phyloP scores from a whole-genome alignment of 2,113 vertebrate genomes.

The Eleginops maclovinus region DNA sequence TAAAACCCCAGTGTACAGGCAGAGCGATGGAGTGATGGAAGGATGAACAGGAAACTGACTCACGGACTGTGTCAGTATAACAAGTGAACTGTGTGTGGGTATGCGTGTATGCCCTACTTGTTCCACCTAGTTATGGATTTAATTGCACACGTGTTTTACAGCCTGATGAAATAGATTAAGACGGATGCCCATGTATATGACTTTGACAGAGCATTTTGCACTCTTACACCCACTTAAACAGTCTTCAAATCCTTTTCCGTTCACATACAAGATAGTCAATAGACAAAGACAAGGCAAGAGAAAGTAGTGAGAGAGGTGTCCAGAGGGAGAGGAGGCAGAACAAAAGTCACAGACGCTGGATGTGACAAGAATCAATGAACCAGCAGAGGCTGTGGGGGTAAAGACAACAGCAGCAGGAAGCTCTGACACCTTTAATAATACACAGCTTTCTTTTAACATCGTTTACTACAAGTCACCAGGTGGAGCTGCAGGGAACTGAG shows the following conservation, averaged over 20 bases:
- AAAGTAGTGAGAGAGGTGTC: slow-evolving; percentile 19
- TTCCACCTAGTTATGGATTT: slow-evolving; percentile 57
- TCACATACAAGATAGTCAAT: slow-evolving; percentile 18
- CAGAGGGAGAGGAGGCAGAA: slow-evolving; percentile 19
- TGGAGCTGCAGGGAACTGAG: background rate
- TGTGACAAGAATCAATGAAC: slow-evolving; percentile 42
- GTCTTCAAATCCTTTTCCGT: slow-evolving; percentile 16
- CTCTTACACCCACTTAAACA: slow-evolving; percentile 18
- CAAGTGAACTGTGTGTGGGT: slow-evolving; percentile 41
- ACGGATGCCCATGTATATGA: slow-evolving; percentile 27
- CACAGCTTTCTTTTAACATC: slow-evolving; percentile 3
- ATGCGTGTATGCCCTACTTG: slow-evolving; percentile 36
- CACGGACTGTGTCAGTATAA: slow-evolving; percentile 58
- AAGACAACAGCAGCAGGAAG: slow-evolving; percentile 11
- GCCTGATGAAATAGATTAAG: slow-evolving; percentile 48
- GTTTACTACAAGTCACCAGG: slow-evolving; percentile 8
- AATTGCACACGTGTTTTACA: slow-evolving; percentile 61
- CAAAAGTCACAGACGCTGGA: slow-evolving; percentile 18
- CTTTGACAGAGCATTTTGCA: slow-evolving; percentile 30
- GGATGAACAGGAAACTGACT: slow-evolving; percentile 58
- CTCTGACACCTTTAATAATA: slow-evolving; percentile 23
- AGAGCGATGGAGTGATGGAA: slow-evolving; percentile 51
- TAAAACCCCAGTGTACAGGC: slow-evolving; percentile 69
- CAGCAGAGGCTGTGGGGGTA: slow-evolving; percentile 17
- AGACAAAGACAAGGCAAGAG: slow-evolving; percentile 1